Percentiles rank a stretch among this genome's conserved stretches.
phyloP scores from a whole-genome alignment of 1,140 invertebrate genomes.

The Scaptodrosophila lebanonensis region DNA sequence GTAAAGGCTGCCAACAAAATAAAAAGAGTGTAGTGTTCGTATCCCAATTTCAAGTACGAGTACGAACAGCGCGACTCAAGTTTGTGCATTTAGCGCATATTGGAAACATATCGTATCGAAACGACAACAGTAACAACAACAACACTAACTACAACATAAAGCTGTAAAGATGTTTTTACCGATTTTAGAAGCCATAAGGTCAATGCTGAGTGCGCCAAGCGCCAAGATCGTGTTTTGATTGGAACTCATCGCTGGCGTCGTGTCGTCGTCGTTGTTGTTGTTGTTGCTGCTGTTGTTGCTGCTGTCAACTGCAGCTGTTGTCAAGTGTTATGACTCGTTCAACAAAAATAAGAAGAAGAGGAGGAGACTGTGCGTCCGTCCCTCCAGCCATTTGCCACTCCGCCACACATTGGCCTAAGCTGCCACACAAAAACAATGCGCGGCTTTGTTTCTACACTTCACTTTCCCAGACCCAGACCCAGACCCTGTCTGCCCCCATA shows the following conservation, averaged over 20 bases:
- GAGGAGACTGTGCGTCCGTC: conserved; percentile 20
- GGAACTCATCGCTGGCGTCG: conserved; percentile 34
- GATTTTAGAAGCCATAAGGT: conserved; percentile 75
- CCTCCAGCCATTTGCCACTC: conserved; percentile 23
- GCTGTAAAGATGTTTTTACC: conserved; percentile 75
- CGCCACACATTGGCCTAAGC: conserved; percentile 14
- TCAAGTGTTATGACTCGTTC: conserved; percentile 72
- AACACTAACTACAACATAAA: conserved; percentile 55
- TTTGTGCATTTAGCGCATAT: conserved; percentile 65
- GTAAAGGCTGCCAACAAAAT: conserved; percentile 21
- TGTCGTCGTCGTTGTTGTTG: conserved; percentile 27
- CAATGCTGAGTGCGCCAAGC: conserved; percentile 63
- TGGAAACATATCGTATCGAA: conserved; percentile 45
- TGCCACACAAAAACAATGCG: conserved; percentile 51
- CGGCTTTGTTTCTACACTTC: conserved; percentile 29
- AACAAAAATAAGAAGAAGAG: too few relatives aligned
- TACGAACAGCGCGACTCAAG: conserved; percentile 38
- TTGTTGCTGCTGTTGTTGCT: conserved; percentile 15
- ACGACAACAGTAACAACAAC: conserved; percentile 8
- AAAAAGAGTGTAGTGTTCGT: conserved; percentile 64
- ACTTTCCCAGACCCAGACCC: conserved; percentile 60
- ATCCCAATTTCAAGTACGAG: conserved; percentile 69
- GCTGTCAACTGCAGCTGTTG: conserved; percentile 46
- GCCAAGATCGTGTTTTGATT: conserved; percentile 72
- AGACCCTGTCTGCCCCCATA: too few relatives aligned